A percentile compares a stretch with the other conserved stretches of the same genome.
These are phyloP conservation scores for Azorinus chamasolen DNA, from an alignment of 2,888 invertebrate species.

Conservation along the genomic window DNA sequence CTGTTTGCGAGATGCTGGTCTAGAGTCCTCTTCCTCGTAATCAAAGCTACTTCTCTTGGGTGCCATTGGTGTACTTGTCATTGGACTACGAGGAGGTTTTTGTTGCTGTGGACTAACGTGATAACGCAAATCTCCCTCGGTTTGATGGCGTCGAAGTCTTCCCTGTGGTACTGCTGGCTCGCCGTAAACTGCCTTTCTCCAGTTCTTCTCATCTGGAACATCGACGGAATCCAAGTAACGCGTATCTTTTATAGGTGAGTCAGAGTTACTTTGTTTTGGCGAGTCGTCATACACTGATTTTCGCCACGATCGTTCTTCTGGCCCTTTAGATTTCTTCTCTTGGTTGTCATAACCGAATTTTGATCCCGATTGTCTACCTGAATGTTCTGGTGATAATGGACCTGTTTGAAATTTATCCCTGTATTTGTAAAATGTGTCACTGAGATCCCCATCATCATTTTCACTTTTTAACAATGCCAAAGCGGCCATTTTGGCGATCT, in stretches of 20 bases:
- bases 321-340: not conserved
- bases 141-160: slow-evolving; percentile 56
- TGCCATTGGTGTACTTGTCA: slow-evolving; percentile 75
- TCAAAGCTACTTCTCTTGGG: too few relatives aligned
- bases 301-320: slow-evolving; percentile 52
- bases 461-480: slow-evolving; percentile 62
- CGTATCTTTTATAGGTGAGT: slow-evolving; percentile 44
- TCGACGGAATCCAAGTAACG: slow-evolving; percentile 71
- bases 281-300: slow-evolving; percentile 52
- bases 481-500: slow-evolving; percentile 68
- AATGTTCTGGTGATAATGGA: slow-evolving; percentile 55
- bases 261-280: slow-evolving; percentile 30
- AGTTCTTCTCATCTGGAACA: slow-evolving; percentile 76
- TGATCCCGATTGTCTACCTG: slow-evolving; percentile 25
- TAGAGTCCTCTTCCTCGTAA: not conserved
- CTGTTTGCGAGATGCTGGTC: slow-evolving; percentile 20
- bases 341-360: slow-evolving; percentile 35
- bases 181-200: slow-evolving; percentile 81
- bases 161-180: slow-evolving; percentile 61
- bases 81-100: slow-evolving; percentile 36
- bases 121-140: slow-evolving; percentile 59
- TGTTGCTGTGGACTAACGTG: too few relatives aligned
- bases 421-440: slow-evolving; percentile 76
- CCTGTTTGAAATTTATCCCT: slow-evolving; percentile 72
- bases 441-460: slow-evolving; percentile 32